Percentiles rank a stretch among this genome's conserved stretches.
phyloP scores from a whole-genome alignment of 2,888 invertebrate genomes.

The Parthenolecanium corni region DNA sequence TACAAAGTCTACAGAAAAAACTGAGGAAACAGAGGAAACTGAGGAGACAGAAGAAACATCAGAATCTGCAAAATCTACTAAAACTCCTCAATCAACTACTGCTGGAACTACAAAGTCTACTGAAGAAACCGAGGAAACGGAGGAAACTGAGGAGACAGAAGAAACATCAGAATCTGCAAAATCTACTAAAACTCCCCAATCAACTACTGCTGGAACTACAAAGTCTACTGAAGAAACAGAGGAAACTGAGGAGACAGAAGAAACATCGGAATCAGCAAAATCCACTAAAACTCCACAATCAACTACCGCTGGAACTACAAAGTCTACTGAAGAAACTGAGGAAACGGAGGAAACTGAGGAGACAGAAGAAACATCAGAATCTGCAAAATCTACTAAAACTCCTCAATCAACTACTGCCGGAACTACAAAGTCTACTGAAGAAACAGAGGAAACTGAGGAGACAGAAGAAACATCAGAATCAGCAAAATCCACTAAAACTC shows the following conservation, averaged over 20 bases:
- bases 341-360: constrained; percentile 2
- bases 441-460: constrained; percentile 1
- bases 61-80: not conserved
- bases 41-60: constrained; percentile 1
- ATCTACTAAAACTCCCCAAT: not conserved
- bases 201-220: not conserved
- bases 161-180: not conserved
- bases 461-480: not conserved
- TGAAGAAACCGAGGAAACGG: not conserved
- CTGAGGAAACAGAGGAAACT: not conserved
- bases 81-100: not conserved
- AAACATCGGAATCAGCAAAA: too few species aligned
- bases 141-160: not conserved
- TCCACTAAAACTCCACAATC: too few species aligned
- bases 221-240: too few species aligned
- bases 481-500: not conserved
- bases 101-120: not conserved
- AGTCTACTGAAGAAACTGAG: not conserved
- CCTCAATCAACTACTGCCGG: not conserved
- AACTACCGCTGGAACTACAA: not conserved
- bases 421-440: not conserved
- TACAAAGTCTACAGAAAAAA: not conserved
- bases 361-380: not conserved
- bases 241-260: too few species aligned
- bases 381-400: not conserved